Base-by-base conservation (phyloP, 2,888 invertebrate species). In the Chrysina gloriosa region DNA sequence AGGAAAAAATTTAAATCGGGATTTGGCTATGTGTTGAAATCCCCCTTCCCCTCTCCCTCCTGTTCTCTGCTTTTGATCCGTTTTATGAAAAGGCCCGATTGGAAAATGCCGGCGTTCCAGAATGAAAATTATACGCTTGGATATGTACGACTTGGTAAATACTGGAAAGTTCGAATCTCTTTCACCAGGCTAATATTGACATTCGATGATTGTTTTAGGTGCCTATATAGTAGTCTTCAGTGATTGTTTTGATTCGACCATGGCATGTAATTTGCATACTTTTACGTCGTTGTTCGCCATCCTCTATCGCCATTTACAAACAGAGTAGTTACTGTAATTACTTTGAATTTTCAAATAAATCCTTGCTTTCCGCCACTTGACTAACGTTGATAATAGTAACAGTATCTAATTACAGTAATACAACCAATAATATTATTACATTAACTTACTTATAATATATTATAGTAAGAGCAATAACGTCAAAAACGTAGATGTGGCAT, bases 111-210 rank as follows among this genome's bases (percentile, higher is more conserved):
- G 7, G 21, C 21, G 21, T 42, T 61, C 31, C 27, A 11, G 45
- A 61, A 61, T 61, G 58, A 42, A 27, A 61, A 61, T 42, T 27
- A 42, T 42, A 61, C 42, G 58, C 42, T 27, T 27, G 29, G 42
- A 16, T 52, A 31, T 31, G 19, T 29, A 21, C 31, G 19, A 4
- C 31, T 42, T 36, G 42, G 39, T 39, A 61, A 56, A 42, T 42
- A 39, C 25, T 3, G 3, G 29, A 58, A 61, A 39, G 3, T 11
- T 61, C 9, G 23, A 23, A 19, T 56, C 21, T 23, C 56, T 39
- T 23, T 36, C 6, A 19, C 29, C 25, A 19, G 2, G 39, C 58
- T 16, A 61, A 42, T 61, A 61, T 61, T 61, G 42, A 45, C 42
- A 27, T 61, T 61, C 16, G 16, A 42, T 27, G 58, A 42, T 42